Evolutionary conservation across 2,113 vertebrate genomes (phyloP), one percentile per base, ranked within the genome.

Genomic region (Lipophrys pholis): DNA sequence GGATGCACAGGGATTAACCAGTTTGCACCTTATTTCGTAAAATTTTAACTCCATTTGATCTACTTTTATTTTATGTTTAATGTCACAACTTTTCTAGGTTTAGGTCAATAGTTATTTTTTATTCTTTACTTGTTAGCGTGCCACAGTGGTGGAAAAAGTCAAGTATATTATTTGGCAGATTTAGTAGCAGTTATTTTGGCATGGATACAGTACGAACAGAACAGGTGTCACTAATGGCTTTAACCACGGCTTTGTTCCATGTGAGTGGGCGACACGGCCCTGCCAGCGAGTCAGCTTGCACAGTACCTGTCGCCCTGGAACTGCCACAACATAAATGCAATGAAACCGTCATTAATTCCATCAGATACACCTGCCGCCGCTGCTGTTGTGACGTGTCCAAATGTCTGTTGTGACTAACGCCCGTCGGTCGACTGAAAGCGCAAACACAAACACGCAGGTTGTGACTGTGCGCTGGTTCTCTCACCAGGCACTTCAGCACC

Each of bases 401-500:
- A 59, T 42, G 5, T 11, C 9, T 12, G 0, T 3, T 14, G 35
- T 16, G 48, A 45, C 12, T 45, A 11, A 11, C 1, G 10, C 5
- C 45, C 11, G 9, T 39, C 0, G 12, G 17, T 30, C 11, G 42
- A 46, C 50, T 48, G 17, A 43, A 51, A 17, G 15, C 21, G 55
- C 6, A 51, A 6, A 11, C 61, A 40, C 15, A 50, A 9, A 51
- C 8, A 30, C 21, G 21, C 41, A 12, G 48, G 0, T 54, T 73
- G 8, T 48, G 12, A 78, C 59, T 38, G 40, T 49, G 0, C 0
- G 1, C 42, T 73, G 7, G 1, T 81, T 75, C 73, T 87, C 85
- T 77, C 52, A 16, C 11, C 72, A 97, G 96, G 65, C 94, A 95
- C 82, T 95, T 97, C 83, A 90, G 90, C 78, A 94, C 95, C 0